Evolutionary conservation across 2,888 invertebrate genomes (phyloP), one percentile per base, ranked within the genome.

Genomic region (Campopleginae sp.): DNA sequence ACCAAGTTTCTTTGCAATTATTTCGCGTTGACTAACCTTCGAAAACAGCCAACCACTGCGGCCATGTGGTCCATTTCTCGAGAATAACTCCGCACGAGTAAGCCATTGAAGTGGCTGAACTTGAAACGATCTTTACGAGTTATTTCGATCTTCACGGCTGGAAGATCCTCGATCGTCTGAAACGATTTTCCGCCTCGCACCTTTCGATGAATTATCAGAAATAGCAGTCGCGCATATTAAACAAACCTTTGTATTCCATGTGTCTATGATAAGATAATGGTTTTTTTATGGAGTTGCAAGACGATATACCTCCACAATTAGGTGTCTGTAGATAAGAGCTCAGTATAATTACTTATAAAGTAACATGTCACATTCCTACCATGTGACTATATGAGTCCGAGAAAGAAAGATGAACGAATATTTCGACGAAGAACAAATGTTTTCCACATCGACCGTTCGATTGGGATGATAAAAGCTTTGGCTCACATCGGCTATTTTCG

Each of bases 21-120:
- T 51, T 42, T 75, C 12, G 23, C 12, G 0, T 44, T 44, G 14
- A 74, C 61, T 78, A 71, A 86, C 86, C 78, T 71, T 82, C 84
- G 65, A 82, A 68, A 27, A 81, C 78, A 10, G 87, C 85, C 44
- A 87, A 75, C 86, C 87, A 86, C 58, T 87, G 87, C 2, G 87
- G 85, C 87, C 87, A 86, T 4, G 80, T 77, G 27, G 74, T 54
- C 80, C 85, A 84, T 74, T 77, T 84, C 17, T 44, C 66, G n/a
- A 61, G 44, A 7, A 82, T 14, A 5, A 14, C 23, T 54, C 42
- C 68, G 46, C 71, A 80, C 33, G 77, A 74, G 65, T 54, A 54
- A 74, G 68, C 38, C 81, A 80, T 82, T 27, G 75, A 63, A 65
- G 42, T 70, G 38, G 14, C 27, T 27, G 3, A 8, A 58, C 8